Evolutionary conservation across 2,888 invertebrate genomes (phyloP).

Genomic region (Mamestra brassicae): DNA sequence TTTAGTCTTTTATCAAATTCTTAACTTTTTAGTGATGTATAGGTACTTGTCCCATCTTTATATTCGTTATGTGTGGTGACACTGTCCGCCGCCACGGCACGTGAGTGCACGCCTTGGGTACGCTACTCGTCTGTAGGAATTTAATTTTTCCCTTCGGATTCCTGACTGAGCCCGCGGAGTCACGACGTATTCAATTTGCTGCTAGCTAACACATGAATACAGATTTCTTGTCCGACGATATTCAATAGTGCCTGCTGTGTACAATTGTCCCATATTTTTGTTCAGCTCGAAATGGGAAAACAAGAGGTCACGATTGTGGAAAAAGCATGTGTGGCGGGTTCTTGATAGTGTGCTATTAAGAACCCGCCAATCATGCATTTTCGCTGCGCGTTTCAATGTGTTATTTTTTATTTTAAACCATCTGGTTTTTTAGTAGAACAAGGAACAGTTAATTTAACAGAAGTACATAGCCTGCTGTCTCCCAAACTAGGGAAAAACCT

Average conservation of each 20-base stretch:
- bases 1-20: neutral
- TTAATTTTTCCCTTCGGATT: constrained; percentile 82
- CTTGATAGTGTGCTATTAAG: neutral
- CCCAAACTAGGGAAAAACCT: too few species aligned
- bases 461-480: too few species aligned
- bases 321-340: neutral
- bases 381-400: neutral
- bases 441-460: too few species aligned
- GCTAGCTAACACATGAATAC: constrained; percentile 78
- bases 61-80: constrained; percentile 42
- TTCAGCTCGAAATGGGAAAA: neutral
- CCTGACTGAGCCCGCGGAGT: constrained; percentile 71
- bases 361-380: too few species aligned
- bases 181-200: constrained; percentile 78
- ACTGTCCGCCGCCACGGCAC: constrained; percentile 56
- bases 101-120: constrained; percentile 70
- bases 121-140: constrained; percentile 76
- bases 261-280: constrained; percentile 12
- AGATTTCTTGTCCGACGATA: constrained; percentile 71
- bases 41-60: constrained; percentile 26
- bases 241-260: constrained; percentile 17
- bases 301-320: neutral
- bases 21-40: neutral
- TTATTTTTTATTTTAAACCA: neutral
- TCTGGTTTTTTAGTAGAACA: too few species aligned